phyloP scores from a whole-genome alignment of 2,797 vertebrate species.

The Tenualosa ilisha region DNA sequence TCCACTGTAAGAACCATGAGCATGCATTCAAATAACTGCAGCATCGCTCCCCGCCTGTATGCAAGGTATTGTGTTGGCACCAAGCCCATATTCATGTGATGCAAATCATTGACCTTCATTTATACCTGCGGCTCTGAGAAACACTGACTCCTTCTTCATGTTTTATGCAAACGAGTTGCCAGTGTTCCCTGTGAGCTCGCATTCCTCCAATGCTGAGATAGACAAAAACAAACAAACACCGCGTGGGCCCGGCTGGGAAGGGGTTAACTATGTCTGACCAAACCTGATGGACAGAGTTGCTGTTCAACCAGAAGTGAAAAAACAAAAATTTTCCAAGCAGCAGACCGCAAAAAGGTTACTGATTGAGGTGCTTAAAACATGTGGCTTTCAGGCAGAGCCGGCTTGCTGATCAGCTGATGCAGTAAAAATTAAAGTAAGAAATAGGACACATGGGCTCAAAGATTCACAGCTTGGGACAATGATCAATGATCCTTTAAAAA shows the following conservation, averaged over 20 bases:
- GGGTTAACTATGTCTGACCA: neutral
- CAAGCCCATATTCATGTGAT: neutral
- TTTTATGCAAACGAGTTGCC: neutral
- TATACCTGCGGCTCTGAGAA: neutral
- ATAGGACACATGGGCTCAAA: neutral
- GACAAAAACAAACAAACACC: neutral
- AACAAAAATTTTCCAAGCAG: neutral
- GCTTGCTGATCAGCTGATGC: neutral
- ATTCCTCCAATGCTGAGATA: neutral
- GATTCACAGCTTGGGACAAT: neutral
- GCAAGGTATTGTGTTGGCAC: neutral
- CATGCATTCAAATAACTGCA: conserved; percentile 14
- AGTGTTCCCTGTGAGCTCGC: neutral
- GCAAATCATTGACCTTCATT: neutral
- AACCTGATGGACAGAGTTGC: neutral
- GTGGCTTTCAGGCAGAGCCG: neutral
- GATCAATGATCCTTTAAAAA: neutral
- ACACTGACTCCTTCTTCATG: neutral
- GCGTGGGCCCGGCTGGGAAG: too few relatives aligned
- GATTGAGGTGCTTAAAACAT: neutral
- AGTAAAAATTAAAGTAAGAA: neutral
- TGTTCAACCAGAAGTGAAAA: neutral
- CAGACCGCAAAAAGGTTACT: neutral
- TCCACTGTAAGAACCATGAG: neutral
- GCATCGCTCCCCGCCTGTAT: neutral